Percentiles rank a stretch among this genome's conserved stretches.
phyloP scores from a whole-genome alignment of 2,797 vertebrate genomes.

The Manis crassicaudata region DNA sequence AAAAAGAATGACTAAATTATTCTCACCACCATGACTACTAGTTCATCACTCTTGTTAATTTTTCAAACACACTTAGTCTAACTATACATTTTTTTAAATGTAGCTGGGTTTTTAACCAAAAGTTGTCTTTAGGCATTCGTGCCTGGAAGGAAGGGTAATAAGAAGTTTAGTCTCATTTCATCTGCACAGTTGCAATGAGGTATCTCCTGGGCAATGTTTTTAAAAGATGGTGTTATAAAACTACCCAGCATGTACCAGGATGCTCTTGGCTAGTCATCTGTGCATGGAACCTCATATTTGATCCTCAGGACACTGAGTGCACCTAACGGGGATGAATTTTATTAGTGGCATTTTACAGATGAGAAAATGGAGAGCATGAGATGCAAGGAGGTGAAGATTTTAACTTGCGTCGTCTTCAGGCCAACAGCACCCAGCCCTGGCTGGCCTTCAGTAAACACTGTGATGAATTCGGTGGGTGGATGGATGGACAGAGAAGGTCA shows the following conservation, averaged over 20 bases:
- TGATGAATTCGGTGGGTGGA: background rate
- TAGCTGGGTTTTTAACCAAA: background rate
- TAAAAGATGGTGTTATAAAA: background rate
- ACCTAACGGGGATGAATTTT: too few species aligned
- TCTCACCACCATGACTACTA: background rate
- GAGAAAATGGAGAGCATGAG: background rate
- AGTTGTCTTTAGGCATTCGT: too few species aligned
- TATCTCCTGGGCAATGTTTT: background rate
- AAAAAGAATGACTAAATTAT: background rate
- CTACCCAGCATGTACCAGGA: accelerated
- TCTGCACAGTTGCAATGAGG: too few species aligned
- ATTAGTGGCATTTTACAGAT: background rate
- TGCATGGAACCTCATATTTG: background rate
- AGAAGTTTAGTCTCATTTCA: background rate
- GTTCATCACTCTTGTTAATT: background rate
- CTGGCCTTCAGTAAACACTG: accelerated
- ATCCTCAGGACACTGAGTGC: background rate
- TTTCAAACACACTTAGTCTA: background rate
- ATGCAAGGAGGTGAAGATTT: background rate
- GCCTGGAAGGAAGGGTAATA: background rate
- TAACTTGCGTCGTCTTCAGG: too few species aligned
- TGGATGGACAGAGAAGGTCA: background rate
- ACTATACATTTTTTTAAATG: background rate
- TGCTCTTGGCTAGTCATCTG: background rate
- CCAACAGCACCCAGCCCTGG: accelerated